Base-by-base conservation (phyloP, 1,140 invertebrate species). In the Danaus plexippus region DNA sequence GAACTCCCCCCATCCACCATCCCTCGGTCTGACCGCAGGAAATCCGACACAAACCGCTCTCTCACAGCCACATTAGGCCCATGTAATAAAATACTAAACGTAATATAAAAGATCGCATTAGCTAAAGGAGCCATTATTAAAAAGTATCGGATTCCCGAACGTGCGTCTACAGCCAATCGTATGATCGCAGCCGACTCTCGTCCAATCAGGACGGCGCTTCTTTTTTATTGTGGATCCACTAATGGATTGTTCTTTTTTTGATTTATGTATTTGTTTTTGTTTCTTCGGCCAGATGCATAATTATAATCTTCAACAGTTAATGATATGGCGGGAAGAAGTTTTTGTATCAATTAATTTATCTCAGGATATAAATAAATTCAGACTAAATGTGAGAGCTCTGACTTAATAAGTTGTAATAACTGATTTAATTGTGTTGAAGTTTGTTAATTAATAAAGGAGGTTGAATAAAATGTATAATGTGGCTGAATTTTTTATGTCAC, bases 91-190 rank as follows among this genome's bases (percentile, higher is more conserved):
- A 86, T 84, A 84, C 77, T 73, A 76, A 72, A 71, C 64, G 71
- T 77, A 73, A 77, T 80, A 83, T 80, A 79, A 77, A 78, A 78
- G 69, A 83, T 82, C 80, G 76, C 79, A 85, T 85, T 84, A 86
- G 78, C 79, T 70, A 77, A 80, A 86, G 79, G 71, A 82, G 77
- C 83, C 80, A 86, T 86, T 86, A 86, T 86, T 86, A 86, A 86
- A 85, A 86, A 86, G 80, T 86, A 86, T 86, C 83, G 70, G 70
- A 71, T 86, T 86, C 76, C 83, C 12, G 75, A 80, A 81, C 77
- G 78, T 68, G 73, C 55, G 52, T 57, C 64, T 67, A 42, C 68
- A 60, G 45, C 83, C 83, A 86, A 86, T 86, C 54, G 64, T 56
- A 59, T 47, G 52, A 52, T 66, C 64, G 60, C 68, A 66, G 67